Evolutionary conservation across 2,888 invertebrate genomes (phyloP), one percentile per base, ranked within the genome.

Genomic region (Altica lythri): DNA sequence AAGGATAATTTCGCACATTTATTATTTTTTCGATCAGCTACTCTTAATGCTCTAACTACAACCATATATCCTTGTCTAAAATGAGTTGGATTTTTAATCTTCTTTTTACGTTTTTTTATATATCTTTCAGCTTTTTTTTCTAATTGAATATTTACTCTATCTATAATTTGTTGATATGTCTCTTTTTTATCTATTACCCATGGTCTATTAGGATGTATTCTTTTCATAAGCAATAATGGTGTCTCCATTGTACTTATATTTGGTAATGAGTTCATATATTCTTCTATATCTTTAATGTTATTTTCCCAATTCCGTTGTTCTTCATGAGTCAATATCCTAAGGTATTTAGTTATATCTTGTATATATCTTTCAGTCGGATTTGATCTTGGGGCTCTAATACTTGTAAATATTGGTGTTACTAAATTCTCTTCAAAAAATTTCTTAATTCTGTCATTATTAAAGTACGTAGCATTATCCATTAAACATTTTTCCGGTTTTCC

Each of bases 291-390:
- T 9, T 27, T n/a, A n/a, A 27, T 5, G 2, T 27, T 27, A 5
- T n/a, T n/a, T n/a, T n/a, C n/a, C n/a, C n/a, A n/a, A n/a, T 27
- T 2, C n/a, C n/a, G 9, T n/a, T n/a, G 35, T n/a, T 35, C 4
- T 35, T 35, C 16, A 35, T 35, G 16, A 8, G 10, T 10, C 17
- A 35, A 9, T 9, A 35, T 35, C 4, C 35, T 35, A 9, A 35
- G 14, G 4, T 14, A 17, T 35, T 35, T 17, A 17, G 10, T 35
- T 17, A 35, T 10, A 3, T 35, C 35, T 17, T 10, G 16, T n/a
- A 35, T 35, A 19, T 27, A 12, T 17, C 47, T 47, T 16, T 13
- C 37, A 5, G 19, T n/a, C n/a, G 35, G 47, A 22, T 37, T 47
- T 4, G 37, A 6, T 10, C 9, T 2, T n/a, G n/a, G n/a, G n/a